Conservation (phyloP, 2,113 vertebrate species). For the Acinonyx jubatus region DNA sequence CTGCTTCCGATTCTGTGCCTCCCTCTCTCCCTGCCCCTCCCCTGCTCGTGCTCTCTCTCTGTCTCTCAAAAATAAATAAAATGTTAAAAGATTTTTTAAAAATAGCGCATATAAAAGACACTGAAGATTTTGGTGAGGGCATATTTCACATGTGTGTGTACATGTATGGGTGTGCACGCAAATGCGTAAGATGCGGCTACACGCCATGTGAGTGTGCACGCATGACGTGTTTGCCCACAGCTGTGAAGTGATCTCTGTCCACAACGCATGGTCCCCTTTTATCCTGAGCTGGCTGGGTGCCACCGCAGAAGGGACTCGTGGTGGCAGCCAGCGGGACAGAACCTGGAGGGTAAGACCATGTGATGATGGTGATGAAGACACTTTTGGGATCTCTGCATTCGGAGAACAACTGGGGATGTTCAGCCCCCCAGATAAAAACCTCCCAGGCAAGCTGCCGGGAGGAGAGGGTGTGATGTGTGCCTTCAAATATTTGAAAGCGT, state of each 20-base stretch:
- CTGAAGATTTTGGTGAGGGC: no score
- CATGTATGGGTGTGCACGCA: not conserved
- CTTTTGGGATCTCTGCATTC: not conserved
- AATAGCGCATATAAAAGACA: not conserved
- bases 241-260: not conserved
- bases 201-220: no score
- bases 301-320: not conserved
- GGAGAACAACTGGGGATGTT: not conserved
- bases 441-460: accelerated
- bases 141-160: accelerated
- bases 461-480: not conserved
- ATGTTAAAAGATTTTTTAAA: no score
- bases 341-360: accelerated
- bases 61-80: no score
- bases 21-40: no score
- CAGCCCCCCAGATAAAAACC: accelerated
- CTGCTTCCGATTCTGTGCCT: no score
- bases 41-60: no score
- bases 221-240: accelerated
- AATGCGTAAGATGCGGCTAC: not conserved
- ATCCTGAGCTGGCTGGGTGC: accelerated
- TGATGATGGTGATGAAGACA: accelerated
- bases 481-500: not conserved
- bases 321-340: no score
- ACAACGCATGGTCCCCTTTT: accelerated